Evolutionary conservation across 2,888 invertebrate species (phyloP).

Genomic region (Patella caerulea): DNA sequence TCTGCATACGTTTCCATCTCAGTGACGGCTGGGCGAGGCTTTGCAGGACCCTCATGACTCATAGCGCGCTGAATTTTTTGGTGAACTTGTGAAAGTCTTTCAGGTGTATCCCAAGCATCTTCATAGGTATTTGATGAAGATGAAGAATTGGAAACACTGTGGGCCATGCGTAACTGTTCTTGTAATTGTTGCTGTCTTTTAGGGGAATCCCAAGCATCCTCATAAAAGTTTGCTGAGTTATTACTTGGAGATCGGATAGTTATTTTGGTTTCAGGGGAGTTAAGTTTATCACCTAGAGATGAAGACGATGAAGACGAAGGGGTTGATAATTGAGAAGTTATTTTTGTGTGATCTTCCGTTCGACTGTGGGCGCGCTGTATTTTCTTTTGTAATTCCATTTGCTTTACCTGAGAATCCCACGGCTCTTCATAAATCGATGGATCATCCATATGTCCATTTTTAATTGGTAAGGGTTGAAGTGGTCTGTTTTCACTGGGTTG

Average conservation of each 20-base stretch:
- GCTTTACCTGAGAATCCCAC: slow-evolving; percentile 53
- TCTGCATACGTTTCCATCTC: slow-evolving; percentile 50
- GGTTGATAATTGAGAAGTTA: not conserved
- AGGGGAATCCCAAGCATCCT: slow-evolving; percentile 43
- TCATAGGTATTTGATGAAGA: slow-evolving; percentile 44
- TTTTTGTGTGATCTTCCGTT: not conserved
- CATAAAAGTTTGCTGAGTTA: slow-evolving; percentile 30
- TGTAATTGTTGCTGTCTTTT: slow-evolving; percentile 12
- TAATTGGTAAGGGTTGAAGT: not conserved
- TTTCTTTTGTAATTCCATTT: slow-evolving; percentile 41
- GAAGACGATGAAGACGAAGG: slow-evolving; percentile 1
- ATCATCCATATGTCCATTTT: slow-evolving; percentile 10
- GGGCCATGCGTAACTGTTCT: slow-evolving; percentile 13
- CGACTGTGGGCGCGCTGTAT: slow-evolving; percentile 24
- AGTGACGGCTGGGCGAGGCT: not conserved
- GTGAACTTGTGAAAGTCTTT: slow-evolving; percentile 60
- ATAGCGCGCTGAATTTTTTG: slow-evolving; percentile 53
- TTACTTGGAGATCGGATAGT: slow-evolving; percentile 4
- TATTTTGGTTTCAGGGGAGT: slow-evolving; percentile 1
- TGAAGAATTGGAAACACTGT: not conserved
- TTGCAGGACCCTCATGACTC: not conserved
- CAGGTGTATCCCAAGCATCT: slow-evolving; percentile 62
- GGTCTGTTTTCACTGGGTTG: not conserved
- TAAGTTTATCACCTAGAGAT: slow-evolving; percentile 1
- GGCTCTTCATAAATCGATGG: slow-evolving; percentile 51